Evolutionary conservation across 2,888 invertebrate species (phyloP), one percentile per base, ranked within the genome.

Genomic region (Ypsolopha sequella): DNA sequence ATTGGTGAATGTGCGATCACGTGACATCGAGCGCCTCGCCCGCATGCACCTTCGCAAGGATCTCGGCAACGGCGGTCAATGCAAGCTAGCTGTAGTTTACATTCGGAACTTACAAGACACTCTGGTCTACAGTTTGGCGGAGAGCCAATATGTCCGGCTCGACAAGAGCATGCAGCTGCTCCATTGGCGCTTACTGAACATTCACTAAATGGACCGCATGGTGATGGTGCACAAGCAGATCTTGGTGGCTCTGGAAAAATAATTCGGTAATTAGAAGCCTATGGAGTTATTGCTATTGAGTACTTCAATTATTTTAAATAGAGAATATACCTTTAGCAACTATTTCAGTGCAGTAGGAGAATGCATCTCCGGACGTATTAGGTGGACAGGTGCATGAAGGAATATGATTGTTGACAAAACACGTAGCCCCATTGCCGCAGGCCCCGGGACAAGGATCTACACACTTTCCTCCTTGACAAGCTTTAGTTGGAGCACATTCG

Each of bases 381-480:
- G 87, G 79, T 24, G 88, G 85, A 65, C 94, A 94, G 50, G 89
- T 88, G 68, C 94, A 94, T 14, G 91, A 89, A 36, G 94, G 93
- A 56, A 91, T 89, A 69, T 95, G 94, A 63, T 92, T 92, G 53
- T 92, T 88, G n/a, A 93, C 92, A 57, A 90, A 87, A 67, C 95
- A 95, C 58, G 90, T 85, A 0, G 94, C 92, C 66, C 91, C 91
- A 47, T 89, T 80, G 13, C 93, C 94, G 70, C 94, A 94, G n/a
- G 90, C 89, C 48, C 92, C 93, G 1, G 91, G 91, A 60, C 95
- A 95, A 6, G 95, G 95, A 71, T 95, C 93, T 55, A 89, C 88
- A 72, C 94, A 94, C 80, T 92, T 93, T 62, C 91, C 90, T 66
- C 92, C 90, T 50, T 93, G 90, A 63, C 94, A 95, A 9, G 94